phyloP scores from a whole-genome alignment of 2,113 vertebrate genomes.

The Takifugu flavidus region DNA sequence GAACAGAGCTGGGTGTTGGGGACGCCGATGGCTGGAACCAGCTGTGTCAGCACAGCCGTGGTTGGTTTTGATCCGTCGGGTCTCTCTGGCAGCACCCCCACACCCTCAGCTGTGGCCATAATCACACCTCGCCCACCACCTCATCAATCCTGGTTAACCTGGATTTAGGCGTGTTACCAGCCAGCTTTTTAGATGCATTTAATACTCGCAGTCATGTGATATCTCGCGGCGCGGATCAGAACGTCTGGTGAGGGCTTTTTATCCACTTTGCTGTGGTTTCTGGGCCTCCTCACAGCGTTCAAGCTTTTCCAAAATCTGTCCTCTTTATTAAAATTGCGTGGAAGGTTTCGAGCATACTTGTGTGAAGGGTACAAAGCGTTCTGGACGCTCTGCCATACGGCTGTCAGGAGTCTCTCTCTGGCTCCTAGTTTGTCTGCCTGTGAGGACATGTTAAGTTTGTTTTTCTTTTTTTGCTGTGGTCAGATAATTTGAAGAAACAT shows the following conservation, averaged over 20 bases:
- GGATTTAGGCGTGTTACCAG: slow-evolving; percentile 13
- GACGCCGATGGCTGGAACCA: slow-evolving; percentile 64
- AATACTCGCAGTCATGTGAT: slow-evolving; percentile 38
- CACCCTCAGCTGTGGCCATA: slow-evolving; percentile 21
- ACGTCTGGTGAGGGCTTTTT: slow-evolving; percentile 32
- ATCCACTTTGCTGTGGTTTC: slow-evolving; percentile 47
- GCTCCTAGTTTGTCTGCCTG: background rate
- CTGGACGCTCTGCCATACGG: slow-evolving; percentile 15
- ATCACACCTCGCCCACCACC: slow-evolving; percentile 28
- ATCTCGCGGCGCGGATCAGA: slow-evolving; percentile 25
- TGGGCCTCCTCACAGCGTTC: too few species aligned
- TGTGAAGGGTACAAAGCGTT: slow-evolving; percentile 12
- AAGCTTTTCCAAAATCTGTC: slow-evolving; percentile 30
- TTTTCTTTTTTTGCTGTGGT: too few species aligned
- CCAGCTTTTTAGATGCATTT: slow-evolving; percentile 25
- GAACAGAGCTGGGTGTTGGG: slow-evolving; percentile 47
- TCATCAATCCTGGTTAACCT: slow-evolving; percentile 45
- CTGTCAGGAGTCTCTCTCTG: slow-evolving; percentile 17
- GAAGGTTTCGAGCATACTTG: slow-evolving; percentile 33
- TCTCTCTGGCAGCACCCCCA: slow-evolving; percentile 29
- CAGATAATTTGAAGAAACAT: too few species aligned
- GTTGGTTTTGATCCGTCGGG: slow-evolving; percentile 37
- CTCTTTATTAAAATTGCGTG: slow-evolving; percentile 17
- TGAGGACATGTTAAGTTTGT: too few species aligned
- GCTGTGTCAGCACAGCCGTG: slow-evolving; percentile 85